Conservation (phyloP, 2,113 vertebrate species). For the Brienomyrus longianalis region DNA sequence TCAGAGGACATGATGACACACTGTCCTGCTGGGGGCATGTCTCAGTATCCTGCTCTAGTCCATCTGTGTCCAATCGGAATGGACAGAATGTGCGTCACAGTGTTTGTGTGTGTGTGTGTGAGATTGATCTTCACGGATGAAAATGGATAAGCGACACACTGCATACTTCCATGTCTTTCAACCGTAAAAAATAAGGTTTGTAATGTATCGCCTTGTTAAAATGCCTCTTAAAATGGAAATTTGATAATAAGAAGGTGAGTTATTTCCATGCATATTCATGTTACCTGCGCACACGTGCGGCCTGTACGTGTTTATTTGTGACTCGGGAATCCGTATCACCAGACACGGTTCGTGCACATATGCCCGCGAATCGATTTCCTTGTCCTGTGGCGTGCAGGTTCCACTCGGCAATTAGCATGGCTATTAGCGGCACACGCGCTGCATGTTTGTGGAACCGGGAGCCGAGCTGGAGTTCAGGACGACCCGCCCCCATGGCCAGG, state of each 20-base stretch:
- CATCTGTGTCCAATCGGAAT: background rate
- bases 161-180: background rate
- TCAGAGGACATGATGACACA: background rate
- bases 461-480: background rate
- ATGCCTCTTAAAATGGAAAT: background rate
- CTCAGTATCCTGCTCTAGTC: background rate
- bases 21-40: background rate
- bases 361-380: background rate
- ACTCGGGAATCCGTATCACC: background rate
- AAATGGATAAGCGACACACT: background rate
- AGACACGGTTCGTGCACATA: background rate
- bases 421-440: background rate
- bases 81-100: conserved; percentile 32
- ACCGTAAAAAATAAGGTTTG: background rate
- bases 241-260: background rate
- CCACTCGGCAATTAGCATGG: background rate
- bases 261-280: conserved; percentile 16
- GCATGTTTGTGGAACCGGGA: background rate
- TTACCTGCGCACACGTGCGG: background rate
- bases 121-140: background rate
- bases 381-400: background rate
- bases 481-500: too few relatives aligned
- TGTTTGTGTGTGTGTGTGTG: background rate
- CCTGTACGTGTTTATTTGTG: background rate
- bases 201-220: background rate